A percentile compares a stretch with the other conserved stretches of the same genome.
Conservation (phyloP, 2,797 vertebrate species). For the Characodon lateralis region DNA sequence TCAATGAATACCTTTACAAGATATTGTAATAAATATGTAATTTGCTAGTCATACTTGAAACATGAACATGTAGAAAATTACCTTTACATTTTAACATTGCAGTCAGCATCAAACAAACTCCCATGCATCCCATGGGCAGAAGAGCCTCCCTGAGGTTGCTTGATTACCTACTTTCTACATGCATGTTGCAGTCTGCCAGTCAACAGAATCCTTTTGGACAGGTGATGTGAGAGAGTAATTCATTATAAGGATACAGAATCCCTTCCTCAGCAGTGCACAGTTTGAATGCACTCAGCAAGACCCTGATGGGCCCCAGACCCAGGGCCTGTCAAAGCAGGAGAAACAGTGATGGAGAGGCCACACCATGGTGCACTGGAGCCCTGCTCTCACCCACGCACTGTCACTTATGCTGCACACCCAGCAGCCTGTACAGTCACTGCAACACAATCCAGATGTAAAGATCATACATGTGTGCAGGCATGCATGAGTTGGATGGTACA, state of each 20-base stretch:
- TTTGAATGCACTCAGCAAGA: constrained; percentile 74
- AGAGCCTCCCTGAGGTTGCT: background rate
- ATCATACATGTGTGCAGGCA: constrained; percentile 50
- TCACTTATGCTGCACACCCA: constrained; percentile 72
- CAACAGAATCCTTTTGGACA: constrained; percentile 80
- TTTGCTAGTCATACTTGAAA: background rate
- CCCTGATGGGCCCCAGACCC: constrained; percentile 76
- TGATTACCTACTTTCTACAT: constrained; percentile 17
- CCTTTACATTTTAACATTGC: background rate
- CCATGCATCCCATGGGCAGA: background rate
- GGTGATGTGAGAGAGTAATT: constrained; percentile 83
- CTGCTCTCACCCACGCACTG: constrained; percentile 78
- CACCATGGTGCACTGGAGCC: constrained; percentile 81
- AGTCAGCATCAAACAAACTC: background rate
- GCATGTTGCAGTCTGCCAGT: constrained; percentile 66
- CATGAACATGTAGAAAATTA: background rate
- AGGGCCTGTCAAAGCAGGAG: constrained; percentile 81
- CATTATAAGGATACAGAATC: constrained; percentile 82
- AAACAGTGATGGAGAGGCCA: constrained; percentile 83
- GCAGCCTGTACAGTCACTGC: constrained; percentile 68
- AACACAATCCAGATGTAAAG: constrained; percentile 83
- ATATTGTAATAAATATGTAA: background rate
- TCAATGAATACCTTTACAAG: background rate
- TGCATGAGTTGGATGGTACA: constrained; percentile 16
- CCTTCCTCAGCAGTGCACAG: constrained; percentile 78